phyloP scores from a whole-genome alignment of 2,113 vertebrate genomes.

The Protomyctophum bolini region DNA sequence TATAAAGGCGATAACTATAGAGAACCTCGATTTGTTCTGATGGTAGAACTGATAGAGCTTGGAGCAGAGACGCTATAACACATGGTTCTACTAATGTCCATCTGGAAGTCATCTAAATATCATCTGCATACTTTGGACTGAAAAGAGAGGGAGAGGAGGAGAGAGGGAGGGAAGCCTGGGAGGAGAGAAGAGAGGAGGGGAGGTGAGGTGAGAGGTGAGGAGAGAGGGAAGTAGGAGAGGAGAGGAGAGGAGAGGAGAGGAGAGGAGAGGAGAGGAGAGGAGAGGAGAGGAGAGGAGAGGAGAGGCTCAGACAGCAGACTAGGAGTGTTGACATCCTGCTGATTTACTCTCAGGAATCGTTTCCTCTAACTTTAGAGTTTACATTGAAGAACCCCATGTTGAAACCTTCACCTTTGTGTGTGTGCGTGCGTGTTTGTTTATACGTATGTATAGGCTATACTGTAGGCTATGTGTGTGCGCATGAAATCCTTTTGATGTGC shows the following conservation, averaged over 20 bases:
- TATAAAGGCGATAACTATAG: conserved; percentile 38
- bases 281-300: neutral
- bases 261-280: neutral
- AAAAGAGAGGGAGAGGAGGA: conserved; percentile 32
- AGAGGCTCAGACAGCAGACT: no score
- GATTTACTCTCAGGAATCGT: conserved; percentile 1
- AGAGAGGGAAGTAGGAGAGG: neutral
- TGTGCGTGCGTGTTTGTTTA: neutral
- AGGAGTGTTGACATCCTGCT: conserved; percentile 12
- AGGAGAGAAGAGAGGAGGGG: conserved; percentile 4
- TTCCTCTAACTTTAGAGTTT: conserved; percentile 22
- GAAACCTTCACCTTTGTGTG: conserved; percentile 10
- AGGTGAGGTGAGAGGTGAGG: neutral
- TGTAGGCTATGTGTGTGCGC: neutral
- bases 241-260: neutral
- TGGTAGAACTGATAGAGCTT: conserved; percentile 46
- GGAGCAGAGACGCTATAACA: conserved; percentile 38
- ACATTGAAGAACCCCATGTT: conserved; percentile 12
- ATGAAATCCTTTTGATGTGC: conserved; percentile 12
- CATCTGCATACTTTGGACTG: conserved; percentile 54
- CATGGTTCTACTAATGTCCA: conserved; percentile 59
- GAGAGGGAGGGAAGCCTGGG: neutral
- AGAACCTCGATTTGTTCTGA: conserved; percentile 46
- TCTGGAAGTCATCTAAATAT: conserved; percentile 69
- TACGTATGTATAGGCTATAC: conserved; percentile 18